phyloP scores from a whole-genome alignment of 1,140 invertebrate species.

The Eupeodes corollae region DNA sequence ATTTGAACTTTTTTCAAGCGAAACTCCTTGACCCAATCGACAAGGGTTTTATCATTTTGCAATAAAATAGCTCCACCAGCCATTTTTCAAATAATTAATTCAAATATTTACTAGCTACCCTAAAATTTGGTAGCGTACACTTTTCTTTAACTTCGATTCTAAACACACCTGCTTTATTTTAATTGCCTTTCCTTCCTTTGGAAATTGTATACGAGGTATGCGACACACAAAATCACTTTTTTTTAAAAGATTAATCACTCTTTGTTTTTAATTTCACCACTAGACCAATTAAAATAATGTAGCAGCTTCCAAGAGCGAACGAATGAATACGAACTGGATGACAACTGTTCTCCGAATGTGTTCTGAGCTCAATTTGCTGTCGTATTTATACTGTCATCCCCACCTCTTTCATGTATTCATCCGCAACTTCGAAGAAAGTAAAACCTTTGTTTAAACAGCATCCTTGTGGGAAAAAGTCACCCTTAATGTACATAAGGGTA shows the following conservation, averaged over 20 bases:
- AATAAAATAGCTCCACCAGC: neutral
- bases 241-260: neutral
- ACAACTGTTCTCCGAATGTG: neutral
- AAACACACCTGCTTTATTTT: neutral
- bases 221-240: neutral
- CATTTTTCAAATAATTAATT: neutral
- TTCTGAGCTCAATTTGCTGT: neutral
- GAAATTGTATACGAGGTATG: too few relatives aligned
- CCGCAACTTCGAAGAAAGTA: neutral
- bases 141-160: neutral
- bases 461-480: neutral
- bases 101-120: neutral
- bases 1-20: slow-evolving; percentile 34
- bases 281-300: too few relatives aligned
- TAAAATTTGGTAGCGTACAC: neutral
- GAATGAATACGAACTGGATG: neutral
- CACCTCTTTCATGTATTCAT: neutral
- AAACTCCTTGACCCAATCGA: slow-evolving; percentile 34
- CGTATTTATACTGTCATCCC: neutral
- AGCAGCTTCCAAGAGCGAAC: neutral
- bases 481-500: too few relatives aligned
- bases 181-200: neutral
- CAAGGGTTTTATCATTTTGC: slow-evolving; percentile 26
- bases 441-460: neutral
- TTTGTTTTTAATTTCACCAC: neutral